Evolutionary conservation across 2,797 vertebrate species (phyloP).

Genomic region (Rhinophrynus dorsalis): DNA sequence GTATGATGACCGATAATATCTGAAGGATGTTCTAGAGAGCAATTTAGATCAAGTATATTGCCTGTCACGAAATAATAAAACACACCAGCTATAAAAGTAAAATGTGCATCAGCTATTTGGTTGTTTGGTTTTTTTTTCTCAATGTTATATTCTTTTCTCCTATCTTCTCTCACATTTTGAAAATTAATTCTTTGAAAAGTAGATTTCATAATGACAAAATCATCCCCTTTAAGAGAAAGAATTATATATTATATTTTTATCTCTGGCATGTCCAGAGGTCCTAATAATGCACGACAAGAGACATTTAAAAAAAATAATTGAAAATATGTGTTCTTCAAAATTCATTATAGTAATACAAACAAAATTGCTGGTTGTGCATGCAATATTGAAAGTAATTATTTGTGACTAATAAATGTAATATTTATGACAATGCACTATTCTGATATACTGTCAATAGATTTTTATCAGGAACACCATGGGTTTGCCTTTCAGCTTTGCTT

Average conservation of each 20-base stretch:
- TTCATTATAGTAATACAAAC: constrained; percentile 2
- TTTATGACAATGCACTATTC: too few species aligned
- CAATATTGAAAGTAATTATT: neutral
- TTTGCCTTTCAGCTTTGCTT: too few species aligned
- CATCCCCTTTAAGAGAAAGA: neutral
- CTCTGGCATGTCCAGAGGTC: neutral
- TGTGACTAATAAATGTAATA: too few species aligned
- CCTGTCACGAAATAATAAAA: constrained; percentile 54
- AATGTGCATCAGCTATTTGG: too few species aligned
- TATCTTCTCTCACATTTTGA: too few species aligned
- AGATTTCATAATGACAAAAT: neutral
- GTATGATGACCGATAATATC: constrained; percentile 58
- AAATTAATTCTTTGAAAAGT: too few species aligned
- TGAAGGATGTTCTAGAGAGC: constrained; percentile 49
- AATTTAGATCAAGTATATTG: constrained; percentile 52
- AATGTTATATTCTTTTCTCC: too few species aligned
- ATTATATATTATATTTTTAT: neutral
- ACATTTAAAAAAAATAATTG: neutral
- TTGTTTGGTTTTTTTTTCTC: too few species aligned
- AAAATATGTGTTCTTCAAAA: neutral
- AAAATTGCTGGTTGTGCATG: neutral
- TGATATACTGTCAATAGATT: too few species aligned
- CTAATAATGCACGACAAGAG: constrained; percentile 2
- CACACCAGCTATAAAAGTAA: constrained; percentile 22
- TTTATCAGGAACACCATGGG: too few species aligned